phyloP scores from a whole-genome alignment of 1,140 invertebrate species.

The Phymastichus coffea region DNA sequence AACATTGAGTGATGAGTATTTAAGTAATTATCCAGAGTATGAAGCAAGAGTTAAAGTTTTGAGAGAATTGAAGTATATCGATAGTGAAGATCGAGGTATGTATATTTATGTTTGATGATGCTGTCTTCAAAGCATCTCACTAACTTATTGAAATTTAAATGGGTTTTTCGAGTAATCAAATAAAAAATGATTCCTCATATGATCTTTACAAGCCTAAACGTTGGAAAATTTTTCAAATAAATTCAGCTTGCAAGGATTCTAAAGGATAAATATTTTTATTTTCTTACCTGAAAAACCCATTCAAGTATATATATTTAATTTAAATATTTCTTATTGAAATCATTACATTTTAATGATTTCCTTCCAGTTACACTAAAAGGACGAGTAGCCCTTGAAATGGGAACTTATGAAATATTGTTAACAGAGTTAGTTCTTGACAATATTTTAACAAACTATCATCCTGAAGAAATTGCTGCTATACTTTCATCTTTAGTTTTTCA shows the following conservation, averaged over 20 bases:
- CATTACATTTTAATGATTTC: too few relatives aligned
- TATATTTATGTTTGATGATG: neutral
- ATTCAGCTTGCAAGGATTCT: too few relatives aligned
- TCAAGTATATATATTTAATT: neutral
- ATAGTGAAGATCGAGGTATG: conserved; percentile 69
- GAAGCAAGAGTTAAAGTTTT: conserved; percentile 81
- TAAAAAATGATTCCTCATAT: too few relatives aligned
- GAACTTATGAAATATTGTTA: conserved; percentile 89
- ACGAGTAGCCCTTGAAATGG: conserved; percentile 93
- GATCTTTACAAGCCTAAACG: too few relatives aligned
- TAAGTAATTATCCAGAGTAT: conserved; percentile 88
- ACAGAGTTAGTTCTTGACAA: conserved; percentile 96
- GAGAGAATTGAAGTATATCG: conserved; percentile 72
- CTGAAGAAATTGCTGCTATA: conserved; percentile 90
- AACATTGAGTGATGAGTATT: conserved; percentile 79
- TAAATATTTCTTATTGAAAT: too few relatives aligned
- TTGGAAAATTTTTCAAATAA: too few relatives aligned
- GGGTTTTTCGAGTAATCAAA: too few relatives aligned
- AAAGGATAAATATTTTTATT: too few relatives aligned
- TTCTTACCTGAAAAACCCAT: too few relatives aligned
- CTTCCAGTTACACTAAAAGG: conserved; percentile 82
- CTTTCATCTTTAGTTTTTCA: conserved; percentile 92
- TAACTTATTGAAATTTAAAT: too few relatives aligned
- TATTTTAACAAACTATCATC: conserved; percentile 79
- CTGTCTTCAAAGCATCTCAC: too few relatives aligned